Conservation (phyloP, 2,113 vertebrate genomes). For the Myrmecophaga tridactyla region DNA sequence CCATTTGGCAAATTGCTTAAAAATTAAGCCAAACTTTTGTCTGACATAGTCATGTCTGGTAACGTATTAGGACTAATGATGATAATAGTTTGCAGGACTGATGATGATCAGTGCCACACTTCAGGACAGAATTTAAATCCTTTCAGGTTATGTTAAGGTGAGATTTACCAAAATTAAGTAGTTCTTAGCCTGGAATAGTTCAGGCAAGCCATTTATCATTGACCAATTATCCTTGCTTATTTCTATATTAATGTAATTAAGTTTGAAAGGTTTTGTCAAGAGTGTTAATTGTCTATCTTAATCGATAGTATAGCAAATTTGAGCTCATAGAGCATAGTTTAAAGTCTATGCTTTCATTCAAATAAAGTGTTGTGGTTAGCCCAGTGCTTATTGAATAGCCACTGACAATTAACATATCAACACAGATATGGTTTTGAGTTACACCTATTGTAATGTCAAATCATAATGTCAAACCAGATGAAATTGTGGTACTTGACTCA, state of each 20-base stretch:
- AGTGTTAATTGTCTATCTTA: neutral
- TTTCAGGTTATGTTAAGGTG: neutral
- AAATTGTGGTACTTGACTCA: neutral
- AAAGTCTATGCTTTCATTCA: neutral
- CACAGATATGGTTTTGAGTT: neutral
- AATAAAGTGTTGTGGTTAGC: neutral
- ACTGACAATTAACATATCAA: neutral
- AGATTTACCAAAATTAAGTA: neutral
- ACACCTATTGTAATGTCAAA: neutral
- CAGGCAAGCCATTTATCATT: neutral
- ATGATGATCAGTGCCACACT: neutral
- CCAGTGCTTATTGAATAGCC: neutral
- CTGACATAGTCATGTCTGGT: neutral
- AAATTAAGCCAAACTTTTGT: neutral
- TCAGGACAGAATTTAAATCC: neutral
- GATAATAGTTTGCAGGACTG: neutral
- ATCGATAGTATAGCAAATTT: neutral
- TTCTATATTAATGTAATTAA: neutral
- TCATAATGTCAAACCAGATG: too few relatives aligned
- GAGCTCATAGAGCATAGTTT: neutral
- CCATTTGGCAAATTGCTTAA: neutral
- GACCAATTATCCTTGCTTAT: neutral
- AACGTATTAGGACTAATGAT: neutral
- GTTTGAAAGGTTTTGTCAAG: neutral
- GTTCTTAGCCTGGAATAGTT: neutral